Evolutionary conservation across 2,797 vertebrate genomes (phyloP), one percentile per base, ranked within the genome.

Genomic region (Coilia nasus): DNA sequence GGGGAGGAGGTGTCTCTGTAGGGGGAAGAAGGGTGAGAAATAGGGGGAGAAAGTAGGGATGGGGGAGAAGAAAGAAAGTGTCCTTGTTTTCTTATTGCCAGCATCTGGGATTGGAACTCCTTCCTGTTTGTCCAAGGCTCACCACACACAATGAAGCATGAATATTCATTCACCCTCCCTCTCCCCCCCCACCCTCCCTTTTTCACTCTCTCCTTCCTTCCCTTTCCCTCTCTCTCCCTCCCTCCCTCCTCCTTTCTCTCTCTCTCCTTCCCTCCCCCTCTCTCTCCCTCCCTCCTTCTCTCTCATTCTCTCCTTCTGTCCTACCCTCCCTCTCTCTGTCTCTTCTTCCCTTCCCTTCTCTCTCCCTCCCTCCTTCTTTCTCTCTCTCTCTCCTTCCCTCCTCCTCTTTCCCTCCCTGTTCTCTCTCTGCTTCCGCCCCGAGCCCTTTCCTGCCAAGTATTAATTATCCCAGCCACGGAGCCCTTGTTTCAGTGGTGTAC

Each of bases 401-500:
- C 14, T 7, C 14, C 50, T 62, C 60, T 62, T 21, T 62, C 60
- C 2, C 62, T 67, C 62, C 9, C 64, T 31, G 23, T 67, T 25
- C n/a, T 59, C 31, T 56, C 3, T 67, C 78, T 90, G 78, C 82
- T 88, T 86, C 47, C 83, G 14, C 19, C 88, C 86, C 88, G 86
- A 87, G 81, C 87, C 81, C 62, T 82, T 59, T 86, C 90, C 83
- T 87, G 86, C 90, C 88, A 90, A 89, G 86, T 86, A 83, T 89
- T 94, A 95, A 94, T 94, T 90, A 94, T 88, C 91, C 90, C 86
- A 91, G 91, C 92, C 87, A 91, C 93, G 91, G 88, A 85, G 85
- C 90, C 90, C 88, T 92, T 88, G 91, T 92, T 94, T 89, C 81
- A 25, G 85, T 87, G 82, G 60, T 85, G 19, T 90, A 90, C 89